Percentiles rank a stretch among this genome's conserved stretches.
These are phyloP conservation scores for Drosophila varians DNA, from an alignment of 1,140 invertebrate species.

Conservation along the genomic window DNA sequence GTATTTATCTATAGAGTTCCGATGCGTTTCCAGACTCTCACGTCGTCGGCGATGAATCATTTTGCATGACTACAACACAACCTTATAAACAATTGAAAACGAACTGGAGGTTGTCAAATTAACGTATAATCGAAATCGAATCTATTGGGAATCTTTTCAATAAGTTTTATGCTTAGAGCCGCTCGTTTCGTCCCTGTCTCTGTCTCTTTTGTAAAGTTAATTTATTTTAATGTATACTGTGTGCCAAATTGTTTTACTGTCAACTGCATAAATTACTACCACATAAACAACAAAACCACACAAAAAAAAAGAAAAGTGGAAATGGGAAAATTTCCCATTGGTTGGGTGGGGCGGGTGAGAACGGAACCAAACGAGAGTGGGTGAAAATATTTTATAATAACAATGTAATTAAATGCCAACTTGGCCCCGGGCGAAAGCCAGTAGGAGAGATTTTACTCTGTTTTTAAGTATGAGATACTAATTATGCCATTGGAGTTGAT, in stretches of 20 bases:
- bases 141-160: background rate
- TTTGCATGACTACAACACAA: constrained; percentile 28
- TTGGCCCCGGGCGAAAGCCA: constrained; percentile 42
- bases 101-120: constrained; percentile 7
- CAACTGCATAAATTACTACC: constrained; percentile 50
- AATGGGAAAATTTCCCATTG: constrained; percentile 35
- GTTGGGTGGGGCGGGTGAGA: constrained; percentile 29
- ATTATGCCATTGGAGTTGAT: constrained; percentile 27
- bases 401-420: constrained; percentile 49
- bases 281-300: constrained; percentile 14
- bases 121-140: constrained; percentile 3
- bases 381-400: constrained; percentile 52
- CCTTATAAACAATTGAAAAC: constrained; percentile 14
- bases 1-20: constrained; percentile 31
- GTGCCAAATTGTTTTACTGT: constrained; percentile 47
- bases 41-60: constrained; percentile 55
- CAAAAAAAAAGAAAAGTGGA: constrained; percentile 15
- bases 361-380: constrained; percentile 29
- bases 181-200: background rate
- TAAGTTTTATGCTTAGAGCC: background rate
- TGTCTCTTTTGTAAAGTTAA: constrained; percentile 18
- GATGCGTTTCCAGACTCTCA: constrained; percentile 38
- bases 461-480: constrained; percentile 14
- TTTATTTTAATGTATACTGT: constrained; percentile 48
- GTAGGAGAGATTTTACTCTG: constrained; percentile 4